Percentiles rank a stretch among this genome's conserved stretches.
These are phyloP conservation scores for Pinna nobilis DNA, from an alignment of 1,140 invertebrate species.

Conservation along the genomic window DNA sequence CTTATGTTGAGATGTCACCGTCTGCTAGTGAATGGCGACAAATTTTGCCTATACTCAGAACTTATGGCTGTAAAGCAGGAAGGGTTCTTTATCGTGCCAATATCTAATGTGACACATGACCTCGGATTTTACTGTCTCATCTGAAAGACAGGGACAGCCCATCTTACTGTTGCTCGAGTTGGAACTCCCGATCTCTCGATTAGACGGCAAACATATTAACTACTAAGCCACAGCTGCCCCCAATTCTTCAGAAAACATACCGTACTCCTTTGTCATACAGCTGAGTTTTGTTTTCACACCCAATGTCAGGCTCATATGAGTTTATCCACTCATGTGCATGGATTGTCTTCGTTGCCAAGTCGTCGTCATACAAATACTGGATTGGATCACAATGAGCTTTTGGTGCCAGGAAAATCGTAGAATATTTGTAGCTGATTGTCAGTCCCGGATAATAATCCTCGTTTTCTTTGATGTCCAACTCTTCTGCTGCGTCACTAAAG, in stretches of 20 bases:
- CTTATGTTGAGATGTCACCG: no score
- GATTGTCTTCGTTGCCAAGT: slow-evolving; percentile 73
- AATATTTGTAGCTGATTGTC: slow-evolving; percentile 67
- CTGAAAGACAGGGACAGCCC: no score
- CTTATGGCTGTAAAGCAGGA: no score
- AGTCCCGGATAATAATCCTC: slow-evolving; percentile 68
- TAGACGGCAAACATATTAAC: no score
- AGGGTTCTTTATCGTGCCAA: no score
- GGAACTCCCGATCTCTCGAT: no score
- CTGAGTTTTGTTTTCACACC: slow-evolving; percentile 64
- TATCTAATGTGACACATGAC: no score
- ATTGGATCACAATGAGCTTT: slow-evolving; percentile 75
- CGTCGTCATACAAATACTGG: slow-evolving; percentile 75
- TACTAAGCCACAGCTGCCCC: no score
- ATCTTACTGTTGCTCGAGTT: not conserved
- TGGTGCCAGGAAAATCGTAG: slow-evolving; percentile 75
- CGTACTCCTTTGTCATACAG: slow-evolving; percentile 73
- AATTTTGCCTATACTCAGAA: no score
- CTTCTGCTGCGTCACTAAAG: slow-evolving; percentile 65
- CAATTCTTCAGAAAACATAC: slow-evolving; percentile 51
- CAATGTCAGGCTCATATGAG: slow-evolving; percentile 63
- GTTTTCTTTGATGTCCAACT: slow-evolving; percentile 71
- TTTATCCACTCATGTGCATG: slow-evolving; percentile 75
- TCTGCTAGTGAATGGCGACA: no score
- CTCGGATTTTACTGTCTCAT: no score